Evolutionary conservation across 2,113 vertebrate genomes (phyloP).

Genomic region (Chloropsis hardwickii): DNA sequence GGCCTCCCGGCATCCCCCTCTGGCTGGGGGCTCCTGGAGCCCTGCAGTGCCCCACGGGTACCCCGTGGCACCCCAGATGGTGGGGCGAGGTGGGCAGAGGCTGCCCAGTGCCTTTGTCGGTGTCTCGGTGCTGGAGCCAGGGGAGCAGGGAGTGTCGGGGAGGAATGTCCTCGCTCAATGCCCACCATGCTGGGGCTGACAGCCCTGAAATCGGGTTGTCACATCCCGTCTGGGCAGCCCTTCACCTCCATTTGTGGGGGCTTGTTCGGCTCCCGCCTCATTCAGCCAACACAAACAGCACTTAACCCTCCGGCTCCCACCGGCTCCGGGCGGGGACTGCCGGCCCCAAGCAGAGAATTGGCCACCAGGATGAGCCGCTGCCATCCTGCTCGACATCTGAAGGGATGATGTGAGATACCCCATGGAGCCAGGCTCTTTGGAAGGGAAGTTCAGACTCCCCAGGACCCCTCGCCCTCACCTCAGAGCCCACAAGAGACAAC

Average conservation of each 20-base stretch:
- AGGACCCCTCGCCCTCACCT: background rate
- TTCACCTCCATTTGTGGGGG: constrained; percentile 46
- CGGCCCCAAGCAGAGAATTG: background rate
- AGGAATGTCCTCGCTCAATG: constrained; percentile 58
- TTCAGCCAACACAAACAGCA: constrained; percentile 63
- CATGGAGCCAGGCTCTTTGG: background rate
- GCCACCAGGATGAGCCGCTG: fast-evolving
- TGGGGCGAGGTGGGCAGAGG: background rate
- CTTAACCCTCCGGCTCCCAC: constrained; percentile 59
- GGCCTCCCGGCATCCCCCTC: background rate
- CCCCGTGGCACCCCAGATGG: background rate
- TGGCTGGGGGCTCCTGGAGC: background rate
- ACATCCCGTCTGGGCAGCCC: constrained; percentile 60
- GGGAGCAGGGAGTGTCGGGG: background rate
- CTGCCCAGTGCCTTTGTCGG: background rate
- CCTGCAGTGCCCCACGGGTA: background rate
- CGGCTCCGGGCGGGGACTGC: background rate
- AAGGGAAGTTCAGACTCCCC: background rate
- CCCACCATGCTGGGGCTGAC: constrained; percentile 55
- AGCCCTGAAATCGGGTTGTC: constrained; percentile 68
- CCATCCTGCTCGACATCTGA: background rate
- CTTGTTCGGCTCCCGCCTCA: constrained; percentile 43
- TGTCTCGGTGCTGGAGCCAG: background rate
- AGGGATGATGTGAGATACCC: background rate
- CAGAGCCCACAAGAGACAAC: fast-evolving